These are phyloP conservation scores for Furnarius figulus DNA, from an alignment of 2,113 vertebrate species.

Conservation along the genomic window DNA sequence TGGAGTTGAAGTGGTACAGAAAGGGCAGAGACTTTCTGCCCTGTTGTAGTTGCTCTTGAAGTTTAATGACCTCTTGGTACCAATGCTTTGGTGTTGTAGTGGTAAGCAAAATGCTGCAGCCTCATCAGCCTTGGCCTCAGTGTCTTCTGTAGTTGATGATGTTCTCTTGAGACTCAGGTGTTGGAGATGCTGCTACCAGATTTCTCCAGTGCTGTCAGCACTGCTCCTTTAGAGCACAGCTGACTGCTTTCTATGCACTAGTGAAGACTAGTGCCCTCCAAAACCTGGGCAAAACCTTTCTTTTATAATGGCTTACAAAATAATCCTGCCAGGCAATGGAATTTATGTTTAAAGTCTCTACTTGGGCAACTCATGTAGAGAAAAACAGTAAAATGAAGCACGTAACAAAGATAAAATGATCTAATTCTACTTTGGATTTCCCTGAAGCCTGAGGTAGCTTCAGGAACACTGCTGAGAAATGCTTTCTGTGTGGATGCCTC, in stretches of 20 bases:
- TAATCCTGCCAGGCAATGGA: neutral
- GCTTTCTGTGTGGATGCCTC: neutral
- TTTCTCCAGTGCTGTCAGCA: neutral
- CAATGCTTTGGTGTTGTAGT: neutral
- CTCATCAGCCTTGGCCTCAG: neutral
- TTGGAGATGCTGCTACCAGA: neutral
- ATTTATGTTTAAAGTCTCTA: neutral
- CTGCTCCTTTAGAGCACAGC: neutral
- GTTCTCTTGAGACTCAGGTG: neutral
- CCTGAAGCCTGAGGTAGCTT: neutral
- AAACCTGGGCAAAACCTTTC: neutral
- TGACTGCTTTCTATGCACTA: neutral
- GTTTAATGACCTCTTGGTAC: neutral
- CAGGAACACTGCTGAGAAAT: neutral
- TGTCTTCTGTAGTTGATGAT: neutral
- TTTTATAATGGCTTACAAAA: neutral
- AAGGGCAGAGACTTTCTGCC: neutral
- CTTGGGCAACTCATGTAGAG: neutral
- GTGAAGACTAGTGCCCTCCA: neutral
- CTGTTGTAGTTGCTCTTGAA: neutral
- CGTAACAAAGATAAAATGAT: neutral
- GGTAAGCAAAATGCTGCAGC: neutral
- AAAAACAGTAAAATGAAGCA: neutral
- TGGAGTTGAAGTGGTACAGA: neutral
- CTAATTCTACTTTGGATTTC: neutral